Percentiles rank a stretch among this genome's conserved stretches.
phyloP scores from a whole-genome alignment of 1,140 invertebrate species.

The Drosophila micromelanica region DNA sequence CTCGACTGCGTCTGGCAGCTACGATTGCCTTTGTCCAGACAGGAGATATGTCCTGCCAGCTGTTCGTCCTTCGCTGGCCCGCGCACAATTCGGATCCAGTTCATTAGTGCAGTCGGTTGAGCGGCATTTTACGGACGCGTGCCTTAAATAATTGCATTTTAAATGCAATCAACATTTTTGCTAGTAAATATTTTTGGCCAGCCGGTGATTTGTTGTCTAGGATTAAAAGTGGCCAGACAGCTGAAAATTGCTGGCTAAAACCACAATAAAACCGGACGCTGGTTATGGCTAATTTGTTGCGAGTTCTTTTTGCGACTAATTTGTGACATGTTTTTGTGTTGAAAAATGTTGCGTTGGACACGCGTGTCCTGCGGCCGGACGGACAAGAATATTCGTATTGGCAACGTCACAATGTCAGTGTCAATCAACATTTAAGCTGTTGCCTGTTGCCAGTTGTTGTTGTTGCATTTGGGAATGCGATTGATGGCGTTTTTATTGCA shows the following conservation, averaged over 20 bases:
- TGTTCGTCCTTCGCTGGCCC: neutral
- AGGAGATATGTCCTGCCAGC: neutral
- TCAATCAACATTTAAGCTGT: constrained; percentile 72
- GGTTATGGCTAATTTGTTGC: constrained; percentile 57
- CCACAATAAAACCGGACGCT: constrained; percentile 21
- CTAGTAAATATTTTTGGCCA: constrained; percentile 47
- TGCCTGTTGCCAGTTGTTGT: constrained; percentile 21
- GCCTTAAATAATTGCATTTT: constrained; percentile 81
- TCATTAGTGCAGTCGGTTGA: constrained; percentile 79
- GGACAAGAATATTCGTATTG: constrained; percentile 51
- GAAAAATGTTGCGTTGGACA: constrained; percentile 40
- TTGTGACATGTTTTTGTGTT: constrained; percentile 41
- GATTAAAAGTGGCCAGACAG: constrained; percentile 25
- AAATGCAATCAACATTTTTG: constrained; percentile 70
- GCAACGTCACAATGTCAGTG: constrained; percentile 72
- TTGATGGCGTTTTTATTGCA: constrained; percentile 75
- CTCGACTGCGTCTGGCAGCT: constrained; percentile 57
- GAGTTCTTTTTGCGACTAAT: constrained; percentile 39
- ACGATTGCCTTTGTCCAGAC: constrained; percentile 7
- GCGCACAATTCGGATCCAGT: constrained; percentile 54
- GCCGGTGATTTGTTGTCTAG: constrained; percentile 11
- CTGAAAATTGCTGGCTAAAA: constrained; percentile 18
- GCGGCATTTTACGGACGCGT: constrained; percentile 80
- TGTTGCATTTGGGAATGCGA: constrained; percentile 42
- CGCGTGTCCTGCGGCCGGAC: constrained; percentile 28